Percentiles rank a stretch among this genome's conserved stretches.
Evolutionary conservation across 1,140 invertebrate genomes (phyloP).

Genomic region (Holotrichia oblita): DNA sequence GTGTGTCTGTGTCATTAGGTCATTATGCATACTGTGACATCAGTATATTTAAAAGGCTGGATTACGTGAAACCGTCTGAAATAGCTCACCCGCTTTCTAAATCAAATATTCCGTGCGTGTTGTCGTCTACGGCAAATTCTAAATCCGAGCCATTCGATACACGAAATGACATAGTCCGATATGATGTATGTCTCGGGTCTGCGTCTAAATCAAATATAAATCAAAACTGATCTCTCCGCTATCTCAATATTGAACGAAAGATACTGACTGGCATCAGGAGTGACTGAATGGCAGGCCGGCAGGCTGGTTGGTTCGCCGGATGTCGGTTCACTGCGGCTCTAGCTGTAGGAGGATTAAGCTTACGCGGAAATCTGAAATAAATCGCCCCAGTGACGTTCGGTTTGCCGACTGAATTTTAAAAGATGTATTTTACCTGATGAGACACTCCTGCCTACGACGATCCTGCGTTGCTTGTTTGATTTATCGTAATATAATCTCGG

Average conservation of each 20-base stretch:
- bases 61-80: background rate
- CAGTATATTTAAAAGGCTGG: too few relatives aligned
- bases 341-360: slow-evolving; percentile 15
- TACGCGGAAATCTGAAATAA: slow-evolving; percentile 26
- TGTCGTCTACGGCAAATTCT: slow-evolving; percentile 10
- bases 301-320: background rate
- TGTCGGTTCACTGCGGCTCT: background rate
- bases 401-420: slow-evolving; percentile 29
- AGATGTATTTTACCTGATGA: slow-evolving; percentile 18
- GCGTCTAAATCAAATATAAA: slow-evolving; percentile 30
- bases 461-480: background rate
- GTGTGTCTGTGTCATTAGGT: too few relatives aligned
- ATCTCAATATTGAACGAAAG: slow-evolving; percentile 35
- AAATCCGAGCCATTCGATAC: slow-evolving; percentile 36
- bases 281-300: background rate
- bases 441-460: background rate
- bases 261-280: background rate
- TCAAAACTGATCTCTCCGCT: slow-evolving; percentile 27
- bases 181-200: slow-evolving; percentile 30
- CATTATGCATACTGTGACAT: too few relatives aligned
- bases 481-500: background rate
- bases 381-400: slow-evolving; percentile 28
- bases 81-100: background rate
- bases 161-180: slow-evolving; percentile 29
- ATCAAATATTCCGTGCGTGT: slow-evolving; percentile 33